Conservation (phyloP, 2,888 invertebrate species). For the Nowickia ferox region DNA sequence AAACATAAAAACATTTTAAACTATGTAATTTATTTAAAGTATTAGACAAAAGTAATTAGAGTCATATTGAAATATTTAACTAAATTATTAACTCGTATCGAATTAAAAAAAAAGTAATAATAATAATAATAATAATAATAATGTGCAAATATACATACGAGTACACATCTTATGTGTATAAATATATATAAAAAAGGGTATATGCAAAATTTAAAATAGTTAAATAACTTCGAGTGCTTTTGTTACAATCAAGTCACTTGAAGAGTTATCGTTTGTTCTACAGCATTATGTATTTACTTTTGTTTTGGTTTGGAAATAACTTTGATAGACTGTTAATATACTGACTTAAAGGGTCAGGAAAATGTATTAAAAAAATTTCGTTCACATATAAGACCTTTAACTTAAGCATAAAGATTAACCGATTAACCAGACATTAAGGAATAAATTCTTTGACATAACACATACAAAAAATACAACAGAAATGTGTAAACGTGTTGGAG, state of each 20-base stretch:
- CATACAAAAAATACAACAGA: not conserved
- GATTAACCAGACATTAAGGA: no score
- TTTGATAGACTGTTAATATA: not conserved
- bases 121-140: not conserved
- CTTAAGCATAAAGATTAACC: not conserved
- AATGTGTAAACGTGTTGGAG: not conserved
- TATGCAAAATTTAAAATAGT: slow-evolving; percentile 10
- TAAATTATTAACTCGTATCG: slow-evolving; percentile 24
- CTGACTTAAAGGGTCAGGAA: slow-evolving; percentile 6
- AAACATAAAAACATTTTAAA: slow-evolving; percentile 60
- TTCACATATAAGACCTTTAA: slow-evolving; percentile 74
- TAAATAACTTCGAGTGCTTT: slow-evolving; percentile 8
- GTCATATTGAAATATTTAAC: slow-evolving; percentile 37
- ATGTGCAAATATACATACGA: not conserved
- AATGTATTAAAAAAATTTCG: slow-evolving; percentile 71
- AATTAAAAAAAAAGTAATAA: slow-evolving; percentile 13
- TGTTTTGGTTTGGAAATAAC: not conserved
- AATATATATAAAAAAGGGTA: not conserved
- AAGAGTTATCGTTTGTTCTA: not conserved
- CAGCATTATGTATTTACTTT: not conserved
- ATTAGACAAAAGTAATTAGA: slow-evolving; percentile 1
- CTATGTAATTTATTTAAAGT: slow-evolving; percentile 10
- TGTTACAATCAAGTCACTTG: slow-evolving; percentile 24
- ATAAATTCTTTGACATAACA: slow-evolving; percentile 1
- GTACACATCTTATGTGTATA: not conserved